A percentile compares a stretch with the other conserved stretches of the same genome.
These are phyloP conservation scores for Lydus trimaculatus DNA, from an alignment of 2,888 invertebrate species.

Conservation along the genomic window DNA sequence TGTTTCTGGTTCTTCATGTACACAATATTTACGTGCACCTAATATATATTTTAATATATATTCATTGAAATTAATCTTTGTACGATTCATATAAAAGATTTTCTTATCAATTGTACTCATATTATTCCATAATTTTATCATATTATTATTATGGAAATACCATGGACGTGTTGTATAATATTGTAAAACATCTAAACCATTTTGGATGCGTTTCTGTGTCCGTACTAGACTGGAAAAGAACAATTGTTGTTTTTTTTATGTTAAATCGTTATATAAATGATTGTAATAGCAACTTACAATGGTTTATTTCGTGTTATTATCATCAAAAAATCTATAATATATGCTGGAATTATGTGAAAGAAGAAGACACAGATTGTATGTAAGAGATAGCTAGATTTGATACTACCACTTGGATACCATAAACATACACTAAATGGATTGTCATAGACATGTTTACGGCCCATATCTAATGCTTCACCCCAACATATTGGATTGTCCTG, in stretches of 20 bases:
- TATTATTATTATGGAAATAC: conserved; percentile 74
- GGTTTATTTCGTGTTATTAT: conserved; percentile 74
- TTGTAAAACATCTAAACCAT: conserved; percentile 72
- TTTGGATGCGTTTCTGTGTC: conserved; percentile 68
- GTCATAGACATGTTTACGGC: conserved; percentile 67
- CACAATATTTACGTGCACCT: conserved; percentile 83
- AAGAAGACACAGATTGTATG: conserved; percentile 74
- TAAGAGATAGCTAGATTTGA: conserved; percentile 71
- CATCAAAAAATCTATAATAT: conserved; percentile 75
- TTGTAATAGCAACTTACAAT: conserved; percentile 69
- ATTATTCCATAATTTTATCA: conserved; percentile 63
- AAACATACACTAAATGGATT: conserved; percentile 80
- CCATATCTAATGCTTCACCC: conserved; percentile 79
- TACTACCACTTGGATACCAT: conserved; percentile 81
- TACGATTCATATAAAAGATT: conserved; percentile 67
- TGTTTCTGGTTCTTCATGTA: conserved; percentile 82
- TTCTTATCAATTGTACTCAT: conserved; percentile 66
- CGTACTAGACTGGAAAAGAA: conserved; percentile 66
- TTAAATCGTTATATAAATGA: neutral
- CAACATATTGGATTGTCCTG: conserved; percentile 81
- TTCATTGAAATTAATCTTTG: conserved; percentile 67
- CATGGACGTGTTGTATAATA: conserved; percentile 86
- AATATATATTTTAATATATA: conserved; percentile 77
- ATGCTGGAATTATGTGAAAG: conserved; percentile 80
- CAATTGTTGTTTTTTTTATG: too few species aligned